phyloP scores from a whole-genome alignment of 2,888 invertebrate genomes.

The Nesidiocoris tenuis region DNA sequence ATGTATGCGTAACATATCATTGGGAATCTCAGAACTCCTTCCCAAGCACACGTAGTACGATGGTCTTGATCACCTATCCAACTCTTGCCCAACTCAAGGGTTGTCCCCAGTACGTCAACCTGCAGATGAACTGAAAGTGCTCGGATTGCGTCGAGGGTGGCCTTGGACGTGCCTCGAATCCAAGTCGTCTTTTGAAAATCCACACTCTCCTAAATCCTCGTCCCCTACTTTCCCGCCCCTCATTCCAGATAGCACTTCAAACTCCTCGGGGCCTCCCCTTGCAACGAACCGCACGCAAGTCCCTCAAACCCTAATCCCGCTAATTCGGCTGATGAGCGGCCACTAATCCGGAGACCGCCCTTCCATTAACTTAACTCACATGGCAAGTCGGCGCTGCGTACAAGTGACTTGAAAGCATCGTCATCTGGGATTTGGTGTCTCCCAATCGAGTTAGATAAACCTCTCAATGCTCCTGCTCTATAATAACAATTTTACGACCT shows the following conservation, averaged over 20 bases:
- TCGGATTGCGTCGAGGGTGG: neutral
- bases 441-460: no score
- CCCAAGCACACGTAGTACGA: no score
- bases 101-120: neutral
- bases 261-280: neutral
- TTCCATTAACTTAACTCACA: conserved; percentile 12
- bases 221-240: conserved; percentile 5
- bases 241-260: conserved; percentile 7
- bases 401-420: neutral
- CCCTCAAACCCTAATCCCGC: neutral
- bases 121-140: neutral
- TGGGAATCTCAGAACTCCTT: no score
- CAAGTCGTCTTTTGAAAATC: neutral
- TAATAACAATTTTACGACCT: no score
- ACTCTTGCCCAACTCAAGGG: neutral
- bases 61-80: neutral
- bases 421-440: neutral
- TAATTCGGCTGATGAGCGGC: conserved; percentile 24
- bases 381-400: neutral
- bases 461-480: no score
- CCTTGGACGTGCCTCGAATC: neutral
- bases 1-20: no score
- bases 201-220: neutral
- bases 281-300: neutral
- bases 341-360: conserved; percentile 1